A percentile compares a stretch with the other conserved stretches of the same genome.
These are phyloP conservation scores for Poeciliopsis prolifica DNA, from an alignment of 2,113 vertebrate species.

Conservation along the genomic window DNA sequence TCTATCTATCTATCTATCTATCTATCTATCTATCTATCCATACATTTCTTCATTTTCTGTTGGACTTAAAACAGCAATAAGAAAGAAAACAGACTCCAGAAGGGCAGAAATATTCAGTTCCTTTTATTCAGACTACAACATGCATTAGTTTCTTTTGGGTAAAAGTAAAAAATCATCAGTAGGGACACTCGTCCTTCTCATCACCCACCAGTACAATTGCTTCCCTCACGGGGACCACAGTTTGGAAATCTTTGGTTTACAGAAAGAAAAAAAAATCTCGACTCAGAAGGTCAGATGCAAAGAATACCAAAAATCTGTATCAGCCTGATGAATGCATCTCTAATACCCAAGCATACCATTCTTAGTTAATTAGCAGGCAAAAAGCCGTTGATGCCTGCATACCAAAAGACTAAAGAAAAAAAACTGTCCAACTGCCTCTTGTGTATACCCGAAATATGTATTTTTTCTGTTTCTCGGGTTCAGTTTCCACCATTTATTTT, in stretches of 20 bases:
- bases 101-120: neutral
- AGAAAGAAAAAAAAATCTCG: neutral
- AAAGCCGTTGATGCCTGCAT: slow-evolving; percentile 26
- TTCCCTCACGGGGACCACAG: neutral
- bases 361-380: slow-evolving; percentile 56
- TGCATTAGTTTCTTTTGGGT: neutral
- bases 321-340: neutral
- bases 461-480: slow-evolving; percentile 12
- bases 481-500: slow-evolving; percentile 41
- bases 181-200: too few relatives aligned
- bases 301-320: neutral
- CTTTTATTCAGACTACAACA: neutral
- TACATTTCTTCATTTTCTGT: too few relatives aligned
- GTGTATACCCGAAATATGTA: slow-evolving; percentile 9
- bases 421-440: slow-evolving; percentile 53
- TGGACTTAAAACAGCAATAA: too few relatives aligned
- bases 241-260: neutral
- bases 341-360: slow-evolving; percentile 36
- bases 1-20: too few relatives aligned
- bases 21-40: too few relatives aligned
- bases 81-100: neutral
- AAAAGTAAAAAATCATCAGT: neutral
- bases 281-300: neutral
- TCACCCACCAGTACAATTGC: neutral
- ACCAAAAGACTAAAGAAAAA: slow-evolving; percentile 38